Conservation (phyloP, 2,888 invertebrate species). For the Acholoe squamosa region DNA sequence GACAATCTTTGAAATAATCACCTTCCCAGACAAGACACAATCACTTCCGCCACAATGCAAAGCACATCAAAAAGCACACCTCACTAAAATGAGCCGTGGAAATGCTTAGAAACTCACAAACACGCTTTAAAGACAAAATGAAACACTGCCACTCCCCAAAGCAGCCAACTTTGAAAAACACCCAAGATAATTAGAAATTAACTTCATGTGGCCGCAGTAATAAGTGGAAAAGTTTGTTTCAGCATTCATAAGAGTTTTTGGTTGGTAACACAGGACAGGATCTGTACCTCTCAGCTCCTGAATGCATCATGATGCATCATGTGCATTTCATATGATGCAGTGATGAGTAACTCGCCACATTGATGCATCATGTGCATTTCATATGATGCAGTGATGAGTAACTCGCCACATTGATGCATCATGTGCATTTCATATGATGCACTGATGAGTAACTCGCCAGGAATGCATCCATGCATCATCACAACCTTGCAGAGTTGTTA, state of each 20-base stretch:
- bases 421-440: no score
- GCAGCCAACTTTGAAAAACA: background rate
- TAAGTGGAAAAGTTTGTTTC: background rate
- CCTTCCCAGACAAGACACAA: background rate
- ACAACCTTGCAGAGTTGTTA: no score
- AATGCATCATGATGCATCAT: no score
- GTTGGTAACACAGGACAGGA: no score
- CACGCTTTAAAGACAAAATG: background rate
- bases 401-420: no score
- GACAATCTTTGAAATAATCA: background rate
- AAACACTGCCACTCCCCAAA: background rate
- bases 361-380: no score
- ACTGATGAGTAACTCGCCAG: no score
- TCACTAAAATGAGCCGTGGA: background rate
- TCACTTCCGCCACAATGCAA: background rate
- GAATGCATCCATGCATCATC: no score
- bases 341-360: no score
- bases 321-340: no score
- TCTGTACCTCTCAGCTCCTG: no score
- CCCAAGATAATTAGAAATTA: background rate
- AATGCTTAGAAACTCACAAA: background rate
- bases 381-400: no score
- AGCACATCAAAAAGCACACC: background rate
- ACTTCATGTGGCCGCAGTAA: background rate
- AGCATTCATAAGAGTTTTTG: background rate